Evolutionary conservation across 1,140 invertebrate species (phyloP).

Genomic region (Brachionus paranguensis): DNA sequence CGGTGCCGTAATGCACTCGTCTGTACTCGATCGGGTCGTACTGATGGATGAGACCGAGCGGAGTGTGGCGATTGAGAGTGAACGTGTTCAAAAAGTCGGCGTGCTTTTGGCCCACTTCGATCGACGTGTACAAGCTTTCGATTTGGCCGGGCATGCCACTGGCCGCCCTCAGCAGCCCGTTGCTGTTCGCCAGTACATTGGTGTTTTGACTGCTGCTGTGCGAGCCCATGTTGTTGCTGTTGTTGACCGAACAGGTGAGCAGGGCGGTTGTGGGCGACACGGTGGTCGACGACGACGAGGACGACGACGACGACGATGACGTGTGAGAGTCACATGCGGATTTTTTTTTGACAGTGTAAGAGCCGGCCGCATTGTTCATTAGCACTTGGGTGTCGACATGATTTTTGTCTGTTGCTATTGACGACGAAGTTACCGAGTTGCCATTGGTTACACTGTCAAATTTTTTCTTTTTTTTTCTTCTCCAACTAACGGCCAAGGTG

Average conservation of each 20-base stretch:
- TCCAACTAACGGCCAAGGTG: slow-evolving; percentile 43
- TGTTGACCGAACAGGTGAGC: slow-evolving; percentile 27
- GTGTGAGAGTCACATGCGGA: neutral
- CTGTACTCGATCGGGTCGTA: slow-evolving; percentile 26
- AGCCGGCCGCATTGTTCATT: neutral
- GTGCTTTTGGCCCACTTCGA: slow-evolving; percentile 26
- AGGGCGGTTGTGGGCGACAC: slow-evolving; percentile 21
- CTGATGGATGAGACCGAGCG: neutral
- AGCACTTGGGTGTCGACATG: neutral
- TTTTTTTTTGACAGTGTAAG: neutral
- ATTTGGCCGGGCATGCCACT: neutral
- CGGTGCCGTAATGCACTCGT: neutral
- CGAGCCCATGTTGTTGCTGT: neutral
- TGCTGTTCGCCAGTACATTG: neutral
- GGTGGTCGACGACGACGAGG: neutral
- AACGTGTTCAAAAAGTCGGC: slow-evolving; percentile 8
- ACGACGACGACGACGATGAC: neutral
- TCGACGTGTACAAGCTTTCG: slow-evolving; percentile 26
- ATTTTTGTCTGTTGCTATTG: neutral
- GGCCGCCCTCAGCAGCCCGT: slow-evolving; percentile 3
- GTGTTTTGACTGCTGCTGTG: neutral
- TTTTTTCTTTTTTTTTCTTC: neutral
- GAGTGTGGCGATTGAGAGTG: neutral
- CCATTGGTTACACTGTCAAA: neutral
- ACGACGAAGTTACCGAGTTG: neutral